Evolutionary conservation across 2,113 vertebrate species (phyloP), one percentile per base, ranked within the genome.

Genomic region (Psettodes erumei): DNA sequence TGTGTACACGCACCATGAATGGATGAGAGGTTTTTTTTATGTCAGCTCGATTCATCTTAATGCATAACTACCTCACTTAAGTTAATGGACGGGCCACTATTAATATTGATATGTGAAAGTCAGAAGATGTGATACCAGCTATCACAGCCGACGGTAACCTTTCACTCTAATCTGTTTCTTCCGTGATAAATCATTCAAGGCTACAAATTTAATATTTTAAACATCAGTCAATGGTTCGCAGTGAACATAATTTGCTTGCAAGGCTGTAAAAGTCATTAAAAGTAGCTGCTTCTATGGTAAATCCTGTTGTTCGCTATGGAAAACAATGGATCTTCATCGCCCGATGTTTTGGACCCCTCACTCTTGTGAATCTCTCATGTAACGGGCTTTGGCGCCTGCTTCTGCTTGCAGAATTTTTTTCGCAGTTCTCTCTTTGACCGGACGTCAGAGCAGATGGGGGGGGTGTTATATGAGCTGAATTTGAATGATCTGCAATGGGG

Each of bases 341-440:
- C n/a, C n/a, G n/a, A n/a, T 37, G 35, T 37, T 37, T 37, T 6
- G 2, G 16, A 27, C 25, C 51, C 25, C 23, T 30, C 28, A 54
- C 15, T 16, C 15, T 30, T 16, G 8, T 30, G 16, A 19, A 6
- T 3, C 21, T 8, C 48, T 54, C 27, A 54, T 54, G 6, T 28
- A 8, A 19, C 5, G 40, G 25, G 8, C 23, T 53, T 11, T 28
- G 16, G 59, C 56, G 77, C 62, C 37, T 32, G 19, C 21, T 62
- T 63, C 30, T 66, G 43, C 77, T 62, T 48, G 48, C 32, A 55
- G 61, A 54, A 45, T 62, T 33, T 51, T 7, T 21, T n/a, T n/a
- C n/a, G n/a, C n/a, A n/a, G n/a, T n/a, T n/a, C n/a, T n/a, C n/a
- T 23, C 50, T 79, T 74, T 71, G 40, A 71, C 32, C 58, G 48